Percentiles rank a stretch among this genome's conserved stretches.
Conservation (phyloP, 2,113 vertebrate genomes). For the Meleagris gallopavo region DNA sequence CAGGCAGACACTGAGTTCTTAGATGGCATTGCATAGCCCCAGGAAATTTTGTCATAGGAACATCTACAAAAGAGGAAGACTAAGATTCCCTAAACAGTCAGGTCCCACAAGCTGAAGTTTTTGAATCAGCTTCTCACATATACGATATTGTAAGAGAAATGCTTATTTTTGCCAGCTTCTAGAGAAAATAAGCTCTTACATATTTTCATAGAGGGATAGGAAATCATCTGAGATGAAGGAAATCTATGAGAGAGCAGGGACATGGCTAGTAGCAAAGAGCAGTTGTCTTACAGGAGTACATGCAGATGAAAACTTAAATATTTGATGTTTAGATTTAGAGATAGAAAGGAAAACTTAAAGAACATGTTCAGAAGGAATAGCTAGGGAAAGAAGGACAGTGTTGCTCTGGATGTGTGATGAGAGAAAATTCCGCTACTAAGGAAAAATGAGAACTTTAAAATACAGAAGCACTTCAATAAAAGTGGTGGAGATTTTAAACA, state of each 20-base stretch:
- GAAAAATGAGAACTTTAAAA: not conserved
- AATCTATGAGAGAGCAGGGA: not conserved
- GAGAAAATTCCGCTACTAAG: not conserved
- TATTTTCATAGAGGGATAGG: not conserved
- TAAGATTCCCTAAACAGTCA: not conserved
- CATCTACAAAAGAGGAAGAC: not conserved
- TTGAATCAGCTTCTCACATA: not conserved
- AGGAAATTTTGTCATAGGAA: not conserved
- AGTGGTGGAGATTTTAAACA: not conserved
- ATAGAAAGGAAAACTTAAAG: not conserved
- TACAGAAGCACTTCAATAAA: not conserved
- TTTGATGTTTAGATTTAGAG: not conserved
- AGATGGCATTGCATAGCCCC: not conserved
- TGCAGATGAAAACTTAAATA: not conserved
- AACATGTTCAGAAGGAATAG: not conserved
- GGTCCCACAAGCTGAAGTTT: not conserved
- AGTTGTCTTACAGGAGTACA: not conserved
- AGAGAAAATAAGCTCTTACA: not conserved
- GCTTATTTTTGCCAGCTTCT: not conserved
- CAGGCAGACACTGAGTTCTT: not conserved
- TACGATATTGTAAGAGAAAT: accelerated
- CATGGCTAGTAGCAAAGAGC: not conserved
- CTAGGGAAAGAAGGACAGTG: not conserved
- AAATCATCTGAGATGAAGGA: not conserved
- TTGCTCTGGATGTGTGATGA: not conserved